A percentile compares a stretch with the other conserved stretches of the same genome.
phyloP scores from a whole-genome alignment of 2,797 vertebrate species.

The Tenualosa ilisha region DNA sequence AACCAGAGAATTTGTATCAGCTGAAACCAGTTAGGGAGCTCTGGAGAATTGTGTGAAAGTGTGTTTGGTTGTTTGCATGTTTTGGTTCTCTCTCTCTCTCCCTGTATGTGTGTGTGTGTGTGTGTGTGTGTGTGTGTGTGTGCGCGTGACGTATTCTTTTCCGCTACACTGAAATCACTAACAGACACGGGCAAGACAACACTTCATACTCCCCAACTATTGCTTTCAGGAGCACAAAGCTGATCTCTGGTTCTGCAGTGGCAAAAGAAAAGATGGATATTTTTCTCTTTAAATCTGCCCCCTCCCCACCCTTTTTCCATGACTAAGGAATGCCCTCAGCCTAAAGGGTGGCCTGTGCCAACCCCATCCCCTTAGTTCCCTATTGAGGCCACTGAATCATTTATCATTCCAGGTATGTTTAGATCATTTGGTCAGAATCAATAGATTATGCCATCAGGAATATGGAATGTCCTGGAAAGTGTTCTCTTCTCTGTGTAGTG shows the following conservation, averaged over 20 bases:
- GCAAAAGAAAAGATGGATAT: slow-evolving; percentile 33
- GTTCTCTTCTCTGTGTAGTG: not conserved
- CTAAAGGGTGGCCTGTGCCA: not conserved
- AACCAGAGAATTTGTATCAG: slow-evolving; percentile 29
- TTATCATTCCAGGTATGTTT: not conserved
- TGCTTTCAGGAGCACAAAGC: not conserved
- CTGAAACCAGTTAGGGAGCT: slow-evolving; percentile 13
- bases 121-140: slow-evolving; percentile 12
- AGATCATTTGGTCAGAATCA: not conserved
- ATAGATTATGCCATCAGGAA: slow-evolving; percentile 8
- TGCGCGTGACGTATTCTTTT: not conserved
- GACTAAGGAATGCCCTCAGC: not conserved
- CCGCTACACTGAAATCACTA: not conserved
- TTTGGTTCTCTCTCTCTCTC: slow-evolving; percentile 9
- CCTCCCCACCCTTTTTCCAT: slow-evolving; percentile 24
- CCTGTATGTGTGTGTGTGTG: not conserved
- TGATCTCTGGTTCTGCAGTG: slow-evolving; percentile 6
- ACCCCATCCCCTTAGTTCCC: not conserved
- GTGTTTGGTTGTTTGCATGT: slow-evolving; percentile 4
- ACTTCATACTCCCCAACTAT: not conserved
- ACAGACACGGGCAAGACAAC: not conserved
- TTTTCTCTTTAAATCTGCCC: slow-evolving; percentile 52
- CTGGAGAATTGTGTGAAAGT: not conserved
- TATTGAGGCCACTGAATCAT: not conserved
- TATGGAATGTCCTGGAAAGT: not conserved